Conservation (phyloP, 1,140 invertebrate species). For the Pogonomyrmex barbatus region DNA sequence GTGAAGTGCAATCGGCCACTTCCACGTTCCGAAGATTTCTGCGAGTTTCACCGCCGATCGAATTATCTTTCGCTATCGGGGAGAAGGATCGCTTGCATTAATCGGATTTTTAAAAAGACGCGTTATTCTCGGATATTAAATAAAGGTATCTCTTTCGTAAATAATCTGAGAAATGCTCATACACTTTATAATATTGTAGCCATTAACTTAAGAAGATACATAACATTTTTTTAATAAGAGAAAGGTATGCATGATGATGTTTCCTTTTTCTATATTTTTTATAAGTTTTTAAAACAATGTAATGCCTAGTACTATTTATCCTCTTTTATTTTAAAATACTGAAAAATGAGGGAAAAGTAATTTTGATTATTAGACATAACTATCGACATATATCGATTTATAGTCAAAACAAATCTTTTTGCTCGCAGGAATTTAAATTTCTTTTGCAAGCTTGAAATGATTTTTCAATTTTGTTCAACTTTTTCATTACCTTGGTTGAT, state of each 20-base stretch:
- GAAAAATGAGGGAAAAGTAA: background rate
- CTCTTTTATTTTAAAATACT: background rate
- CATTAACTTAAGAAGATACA: background rate
- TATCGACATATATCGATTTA: background rate
- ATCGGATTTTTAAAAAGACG: background rate
- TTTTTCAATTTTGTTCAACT: background rate
- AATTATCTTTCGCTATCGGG: slow-evolving; percentile 11
- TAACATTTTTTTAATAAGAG: background rate
- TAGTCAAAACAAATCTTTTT: slow-evolving; percentile 1
- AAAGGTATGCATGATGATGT: background rate
- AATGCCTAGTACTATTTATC: background rate
- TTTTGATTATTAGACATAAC: background rate
- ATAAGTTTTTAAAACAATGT: background rate
- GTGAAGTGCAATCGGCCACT: slow-evolving; percentile 57
- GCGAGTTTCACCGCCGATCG: slow-evolving; percentile 43
- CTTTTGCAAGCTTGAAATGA: background rate
- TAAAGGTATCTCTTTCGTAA: background rate
- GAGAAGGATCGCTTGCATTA: slow-evolving; percentile 1
- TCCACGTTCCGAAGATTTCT: slow-evolving; percentile 56
- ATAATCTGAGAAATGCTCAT: background rate
- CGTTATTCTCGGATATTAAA: slow-evolving; percentile 8
- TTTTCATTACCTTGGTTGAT: background rate
- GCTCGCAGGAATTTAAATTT: background rate
- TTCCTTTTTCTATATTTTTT: background rate
- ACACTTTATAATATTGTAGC: background rate